These are phyloP conservation scores for Telmatochromis brachygnathus DNA, from an alignment of 2,113 vertebrate genomes.

Conservation along the genomic window DNA sequence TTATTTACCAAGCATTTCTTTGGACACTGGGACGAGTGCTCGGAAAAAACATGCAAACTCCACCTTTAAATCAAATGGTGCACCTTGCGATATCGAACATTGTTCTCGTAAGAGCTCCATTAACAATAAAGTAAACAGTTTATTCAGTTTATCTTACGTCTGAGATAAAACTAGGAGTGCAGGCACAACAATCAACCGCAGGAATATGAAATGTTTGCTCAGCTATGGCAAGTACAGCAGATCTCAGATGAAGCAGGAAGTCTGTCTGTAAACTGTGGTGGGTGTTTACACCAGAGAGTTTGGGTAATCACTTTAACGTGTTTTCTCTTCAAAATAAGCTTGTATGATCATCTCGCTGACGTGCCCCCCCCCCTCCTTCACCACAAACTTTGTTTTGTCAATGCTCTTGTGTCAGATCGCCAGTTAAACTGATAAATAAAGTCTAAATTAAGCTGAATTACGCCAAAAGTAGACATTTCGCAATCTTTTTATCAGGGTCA, in stretches of 20 bases:
- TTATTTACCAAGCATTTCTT: not conserved
- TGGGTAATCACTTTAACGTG: not conserved
- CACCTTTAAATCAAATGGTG: not conserved
- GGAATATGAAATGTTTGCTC: not conserved
- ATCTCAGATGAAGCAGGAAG: not conserved
- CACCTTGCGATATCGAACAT: not conserved
- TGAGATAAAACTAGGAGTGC: not conserved
- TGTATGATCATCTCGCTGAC: not conserved
- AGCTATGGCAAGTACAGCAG: not conserved
- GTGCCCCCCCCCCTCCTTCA: not conserved
- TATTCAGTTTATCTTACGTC: not conserved
- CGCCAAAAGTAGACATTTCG: not conserved
- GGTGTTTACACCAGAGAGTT: not conserved
- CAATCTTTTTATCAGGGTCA: not conserved
- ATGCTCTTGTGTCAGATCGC: not conserved
- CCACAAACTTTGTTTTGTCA: not conserved
- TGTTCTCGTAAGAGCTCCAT: not conserved
- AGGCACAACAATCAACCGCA: not conserved
- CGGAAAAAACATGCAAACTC: not conserved
- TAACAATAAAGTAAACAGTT: not conserved
- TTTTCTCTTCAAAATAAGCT: not conserved
- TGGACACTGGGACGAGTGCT: not conserved
- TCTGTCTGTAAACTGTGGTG: not conserved
- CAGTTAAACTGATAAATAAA: not conserved
- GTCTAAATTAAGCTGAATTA: not conserved